Evolutionary conservation across 1,140 invertebrate genomes (phyloP).

Genomic region (Branchinecta lynchi): DNA sequence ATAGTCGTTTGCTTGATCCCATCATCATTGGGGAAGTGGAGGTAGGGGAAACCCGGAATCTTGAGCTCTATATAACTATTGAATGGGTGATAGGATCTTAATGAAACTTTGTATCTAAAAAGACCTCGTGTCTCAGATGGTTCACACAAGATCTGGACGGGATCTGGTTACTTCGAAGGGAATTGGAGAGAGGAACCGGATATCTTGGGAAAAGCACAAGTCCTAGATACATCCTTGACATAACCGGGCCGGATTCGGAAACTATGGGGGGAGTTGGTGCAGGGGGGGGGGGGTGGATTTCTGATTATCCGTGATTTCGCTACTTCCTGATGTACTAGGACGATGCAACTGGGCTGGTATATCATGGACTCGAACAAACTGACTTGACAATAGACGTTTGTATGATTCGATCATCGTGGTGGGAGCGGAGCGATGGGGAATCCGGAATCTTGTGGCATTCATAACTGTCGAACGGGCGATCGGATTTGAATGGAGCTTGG

Average conservation of each 20-base stretch:
- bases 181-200: slow-evolving; percentile 3
- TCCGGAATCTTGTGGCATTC: no score
- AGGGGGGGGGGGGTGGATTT: not conserved
- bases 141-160: not conserved
- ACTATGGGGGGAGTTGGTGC: not conserved
- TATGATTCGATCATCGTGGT: no score
- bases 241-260: not conserved
- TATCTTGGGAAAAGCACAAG: not conserved
- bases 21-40: not conserved
- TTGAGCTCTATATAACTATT: no score
- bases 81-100: no score
- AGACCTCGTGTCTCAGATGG: not conserved
- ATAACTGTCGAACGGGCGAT: no score
- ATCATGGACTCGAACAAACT: no score
- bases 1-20: no score
- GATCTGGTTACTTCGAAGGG: not conserved
- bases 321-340: slow-evolving; percentile 2
- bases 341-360: not conserved
- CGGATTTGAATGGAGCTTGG: no score
- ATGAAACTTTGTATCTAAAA: slow-evolving; percentile 7
- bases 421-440: no score
- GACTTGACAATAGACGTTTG: no score
- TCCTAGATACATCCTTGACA: not conserved
- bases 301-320: no score
- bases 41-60: no score